A percentile compares a stretch with the other conserved stretches of the same genome.
Evolutionary conservation across 2,888 invertebrate genomes (phyloP).

Genomic region (Terebella lapidaria): DNA sequence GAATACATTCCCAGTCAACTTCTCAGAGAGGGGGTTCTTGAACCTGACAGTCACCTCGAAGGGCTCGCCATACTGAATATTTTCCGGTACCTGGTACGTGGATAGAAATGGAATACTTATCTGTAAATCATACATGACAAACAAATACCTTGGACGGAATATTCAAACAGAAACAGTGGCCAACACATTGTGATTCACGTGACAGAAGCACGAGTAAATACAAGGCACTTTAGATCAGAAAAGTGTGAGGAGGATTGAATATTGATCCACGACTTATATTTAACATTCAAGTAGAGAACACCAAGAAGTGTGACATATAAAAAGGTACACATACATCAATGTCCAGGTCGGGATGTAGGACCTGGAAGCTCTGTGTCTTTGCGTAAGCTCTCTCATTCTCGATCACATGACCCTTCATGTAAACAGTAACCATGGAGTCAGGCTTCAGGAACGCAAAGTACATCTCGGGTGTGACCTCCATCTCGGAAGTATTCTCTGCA

Average conservation of each 20-base stretch:
- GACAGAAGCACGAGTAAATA: no score
- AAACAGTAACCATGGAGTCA: slow-evolving; percentile 42
- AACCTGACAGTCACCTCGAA: slow-evolving; percentile 41
- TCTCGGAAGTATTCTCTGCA: slow-evolving; percentile 27
- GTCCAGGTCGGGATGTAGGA: slow-evolving; percentile 43
- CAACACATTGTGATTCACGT: no score
- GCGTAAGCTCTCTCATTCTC: slow-evolving; percentile 41
- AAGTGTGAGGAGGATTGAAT: background rate
- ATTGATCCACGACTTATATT: background rate
- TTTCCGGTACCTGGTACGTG: slow-evolving; percentile 29
- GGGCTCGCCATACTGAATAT: slow-evolving; percentile 23
- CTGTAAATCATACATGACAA: background rate
- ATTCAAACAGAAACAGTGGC: no score
- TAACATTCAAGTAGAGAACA: no score
- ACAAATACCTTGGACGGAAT: no score
- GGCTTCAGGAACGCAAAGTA: slow-evolving; percentile 37
- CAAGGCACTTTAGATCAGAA: background rate
- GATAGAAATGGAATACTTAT: background rate
- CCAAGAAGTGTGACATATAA: background rate
- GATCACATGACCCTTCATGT: slow-evolving; percentile 36
- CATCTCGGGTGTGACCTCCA: slow-evolving; percentile 34
- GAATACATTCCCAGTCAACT: slow-evolving; percentile 37
- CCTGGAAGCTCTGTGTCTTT: slow-evolving; percentile 33
- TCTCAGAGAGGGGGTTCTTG: slow-evolving; percentile 39
- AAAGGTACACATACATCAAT: background rate